Evolutionary conservation across 2,888 invertebrate genomes (phyloP), one percentile per base, ranked within the genome.

Genomic region (Erebia ligea): DNA sequence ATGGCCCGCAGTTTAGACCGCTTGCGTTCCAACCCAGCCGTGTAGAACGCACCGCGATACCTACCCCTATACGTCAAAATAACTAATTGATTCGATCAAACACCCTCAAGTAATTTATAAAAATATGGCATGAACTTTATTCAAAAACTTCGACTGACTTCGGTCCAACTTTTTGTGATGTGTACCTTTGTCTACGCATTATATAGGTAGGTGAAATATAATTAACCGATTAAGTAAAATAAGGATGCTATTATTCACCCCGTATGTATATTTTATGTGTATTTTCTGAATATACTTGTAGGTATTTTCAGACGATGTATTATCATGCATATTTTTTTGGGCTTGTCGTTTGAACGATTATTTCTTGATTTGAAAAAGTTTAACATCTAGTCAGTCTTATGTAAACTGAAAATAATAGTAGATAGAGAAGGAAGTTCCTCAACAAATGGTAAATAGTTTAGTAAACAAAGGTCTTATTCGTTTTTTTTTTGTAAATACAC

Each of bases 1-100:
- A 82, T 83, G 82, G 81, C 81, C 81, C 85, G 84, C 85, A 87
- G 87, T 86, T 79, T 75, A 68, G 71, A 81, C 79, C 79, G 81
- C 79, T 79, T 77, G 77, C 80, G 77, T 79, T 74, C 76, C 81
- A 81, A 81, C 80, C 73, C 76, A 76, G 83, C 81, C 81, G 85
- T 80, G 84, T 79, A 66, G 77, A 64, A 65, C 63, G 76, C 77
- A 72, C 56, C 71, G 69, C 78, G 70, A 65, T 40, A 62, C 61
- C 74, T 77, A 76, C 75, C 40, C 80, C 78, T 75, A 76, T 80
- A 84, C 87, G 86, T 89, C 88, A 86, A 87, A 88, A 86, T 83
- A 86, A 84, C 85, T 85, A 89, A 91, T 90, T 90, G 87, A 90
- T 90, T 90, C 83, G 13, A 19, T 4, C 62, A 48, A 48, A 84